These are phyloP conservation scores for Mythimna pallens DNA, from an alignment of 2,888 invertebrate genomes.

Conservation along the genomic window DNA sequence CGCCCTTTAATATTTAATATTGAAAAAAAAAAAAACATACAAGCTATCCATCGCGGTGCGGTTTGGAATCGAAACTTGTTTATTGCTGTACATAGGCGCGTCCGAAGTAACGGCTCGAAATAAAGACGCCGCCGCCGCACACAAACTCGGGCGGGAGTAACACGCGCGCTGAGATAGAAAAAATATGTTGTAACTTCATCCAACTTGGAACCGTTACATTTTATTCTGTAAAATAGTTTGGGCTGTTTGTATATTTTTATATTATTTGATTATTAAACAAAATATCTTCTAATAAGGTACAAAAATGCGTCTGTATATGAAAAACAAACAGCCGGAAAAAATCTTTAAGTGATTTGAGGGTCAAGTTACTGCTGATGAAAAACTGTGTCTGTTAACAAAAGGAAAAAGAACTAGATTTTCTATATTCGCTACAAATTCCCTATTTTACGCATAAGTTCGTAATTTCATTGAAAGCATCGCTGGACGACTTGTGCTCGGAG, in stretches of 20 bases:
- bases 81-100: slow-evolving; percentile 70
- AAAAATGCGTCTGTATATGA: not conserved
- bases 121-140: slow-evolving; percentile 58
- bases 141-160: slow-evolving; percentile 28
- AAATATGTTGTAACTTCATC: slow-evolving; percentile 23
- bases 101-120: slow-evolving; percentile 62
- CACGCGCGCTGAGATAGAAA: slow-evolving; percentile 12
- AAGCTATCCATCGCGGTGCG: slow-evolving; percentile 79
- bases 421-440: not conserved
- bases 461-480: slow-evolving; percentile 21
- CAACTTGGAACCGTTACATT: not conserved
- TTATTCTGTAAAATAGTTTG: not conserved
- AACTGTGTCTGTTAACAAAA: not conserved
- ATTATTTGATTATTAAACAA: not conserved
- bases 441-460: slow-evolving; percentile 9
- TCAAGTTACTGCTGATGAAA: not conserved
- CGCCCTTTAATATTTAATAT: slow-evolving; percentile 87
- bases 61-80: slow-evolving; percentile 79
- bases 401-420: not conserved
- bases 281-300: not conserved
- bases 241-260: not conserved
- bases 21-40: slow-evolving; percentile 80
- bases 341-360: too few species aligned
- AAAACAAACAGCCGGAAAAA: not conserved
- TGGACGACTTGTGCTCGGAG: not conserved